These are phyloP conservation scores for Syngnathus scovelli DNA, from an alignment of 2,113 vertebrate species.

Conservation along the genomic window DNA sequence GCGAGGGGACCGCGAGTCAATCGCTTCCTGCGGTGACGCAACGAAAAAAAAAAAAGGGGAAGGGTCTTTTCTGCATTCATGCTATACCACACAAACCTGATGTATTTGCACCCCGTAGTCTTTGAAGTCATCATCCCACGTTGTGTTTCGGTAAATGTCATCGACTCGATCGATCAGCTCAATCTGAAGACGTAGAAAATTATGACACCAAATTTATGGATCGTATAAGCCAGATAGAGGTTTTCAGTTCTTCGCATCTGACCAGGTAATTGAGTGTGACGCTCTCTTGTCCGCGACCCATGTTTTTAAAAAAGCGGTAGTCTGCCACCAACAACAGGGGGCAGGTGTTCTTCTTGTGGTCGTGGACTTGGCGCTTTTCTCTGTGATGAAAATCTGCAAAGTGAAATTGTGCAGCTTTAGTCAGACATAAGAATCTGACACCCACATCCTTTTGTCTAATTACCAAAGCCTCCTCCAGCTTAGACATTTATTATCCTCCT, in stretches of 20 bases:
- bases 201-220: conserved; percentile 7
- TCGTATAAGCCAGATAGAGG: not conserved
- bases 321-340: conserved; percentile 92
- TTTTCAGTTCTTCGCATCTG: conserved; percentile 20
- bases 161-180: conserved; percentile 97
- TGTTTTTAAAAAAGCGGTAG: conserved; percentile 89
- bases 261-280: conserved; percentile 96
- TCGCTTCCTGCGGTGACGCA: conserved; percentile 14
- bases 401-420: not conserved
- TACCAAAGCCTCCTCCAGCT: conserved; percentile 31
- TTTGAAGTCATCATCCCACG: conserved; percentile 87
- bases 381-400: conserved; percentile 62
- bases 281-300: conserved; percentile 93
- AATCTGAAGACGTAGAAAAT: conserved; percentile 71
- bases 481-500: conserved; percentile 39
- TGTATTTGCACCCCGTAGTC: conserved; percentile 96
- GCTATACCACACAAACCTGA: conserved; percentile 72
- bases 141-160: conserved; percentile 95
- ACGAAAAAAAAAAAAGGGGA: not conserved
- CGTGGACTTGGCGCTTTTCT: conserved; percentile 70
- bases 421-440: conserved; percentile 12
- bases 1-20: conserved; percentile 14
- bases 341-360: conserved; percentile 86
- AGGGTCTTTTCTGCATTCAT: not conserved
- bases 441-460: conserved; percentile 42